Evolutionary conservation across 2,113 vertebrate species (phyloP), one percentile per base, ranked within the genome.

Genomic region (Vanacampus margaritifer): DNA sequence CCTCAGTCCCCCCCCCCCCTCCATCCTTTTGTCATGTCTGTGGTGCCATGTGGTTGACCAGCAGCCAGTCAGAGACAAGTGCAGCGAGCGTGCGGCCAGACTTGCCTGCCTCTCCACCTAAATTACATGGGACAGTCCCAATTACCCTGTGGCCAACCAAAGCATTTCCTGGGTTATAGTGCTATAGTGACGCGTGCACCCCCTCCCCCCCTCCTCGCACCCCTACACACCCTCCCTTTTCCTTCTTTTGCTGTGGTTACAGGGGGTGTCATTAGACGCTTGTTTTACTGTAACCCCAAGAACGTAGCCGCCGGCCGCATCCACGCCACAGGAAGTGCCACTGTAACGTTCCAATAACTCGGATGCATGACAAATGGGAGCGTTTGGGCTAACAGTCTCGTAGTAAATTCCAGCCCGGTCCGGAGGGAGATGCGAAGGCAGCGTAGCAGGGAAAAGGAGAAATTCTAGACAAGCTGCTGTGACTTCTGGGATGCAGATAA

Each of bases 131-230:
- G 91, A 92, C 91, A 92, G 90, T 92, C 89, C 89, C 87, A 92
- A 92, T 92, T 92, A 93, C 89, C 86, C 88, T 92, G 92, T 90
- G 92, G 92, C 90, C 90, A 90, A 93, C 91, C 91, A 85, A 92
- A 91, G 89, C 90, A 91, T 93, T 93, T 92, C 91, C 91, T 90
- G 90, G 89, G 90, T 92, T 89, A 91, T 43, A 62, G 89, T 65
- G 71, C 83, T 83, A 74, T 81, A 75, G 87, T 88, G 90, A 88
- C 82, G 81, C 76, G 84, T 73, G 76, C 73, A 6, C 17, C 19
- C 37, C n/a, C 19, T 4, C 1, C 5, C 61, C 5, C 17, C 3
- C 69, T 79, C 73, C 67, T 69, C 16, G 14, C 35, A 17, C 24
- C 24, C 7, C 5, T 21, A 48, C 46, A 3, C 43, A 26, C 16